Evolutionary conservation across 2,113 vertebrate genomes (phyloP).

Genomic region (Tautogolabrus adspersus): DNA sequence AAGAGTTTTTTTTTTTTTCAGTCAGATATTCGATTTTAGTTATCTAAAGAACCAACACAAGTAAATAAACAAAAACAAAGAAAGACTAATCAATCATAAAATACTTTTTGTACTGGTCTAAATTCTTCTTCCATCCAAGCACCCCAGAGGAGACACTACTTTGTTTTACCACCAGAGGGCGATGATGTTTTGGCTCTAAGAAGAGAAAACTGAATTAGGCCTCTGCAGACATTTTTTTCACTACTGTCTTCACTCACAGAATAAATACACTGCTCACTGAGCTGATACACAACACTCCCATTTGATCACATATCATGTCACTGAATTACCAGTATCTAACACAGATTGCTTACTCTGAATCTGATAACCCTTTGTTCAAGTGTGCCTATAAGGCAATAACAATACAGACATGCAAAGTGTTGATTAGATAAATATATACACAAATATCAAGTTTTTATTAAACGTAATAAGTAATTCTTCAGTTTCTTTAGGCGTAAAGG

Average conservation of each 20-base stretch:
- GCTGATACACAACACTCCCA: slow-evolving; percentile 19
- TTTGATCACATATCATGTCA: slow-evolving; percentile 14
- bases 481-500: background rate
- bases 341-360: background rate
- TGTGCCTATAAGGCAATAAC: background rate
- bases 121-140: background rate
- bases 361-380: background rate
- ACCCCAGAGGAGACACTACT: slow-evolving; percentile 10
- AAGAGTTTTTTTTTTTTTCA: too few species aligned
- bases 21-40: too few species aligned
- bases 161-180: slow-evolving; percentile 69
- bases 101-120: too few species aligned
- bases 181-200: slow-evolving; percentile 56
- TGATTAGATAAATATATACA: background rate
- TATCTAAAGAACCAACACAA: too few species aligned
- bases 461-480: background rate
- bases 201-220: slow-evolving; percentile 21
- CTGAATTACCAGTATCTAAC: background rate
- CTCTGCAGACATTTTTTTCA: slow-evolving; percentile 66
- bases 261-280: slow-evolving; percentile 36
- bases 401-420: background rate
- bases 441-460: background rate
- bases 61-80: background rate
- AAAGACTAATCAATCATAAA: background rate
- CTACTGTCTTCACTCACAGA: slow-evolving; percentile 58